These are phyloP conservation scores for Rhineura floridana DNA, from an alignment of 2,113 vertebrate species.

Conservation along the genomic window DNA sequence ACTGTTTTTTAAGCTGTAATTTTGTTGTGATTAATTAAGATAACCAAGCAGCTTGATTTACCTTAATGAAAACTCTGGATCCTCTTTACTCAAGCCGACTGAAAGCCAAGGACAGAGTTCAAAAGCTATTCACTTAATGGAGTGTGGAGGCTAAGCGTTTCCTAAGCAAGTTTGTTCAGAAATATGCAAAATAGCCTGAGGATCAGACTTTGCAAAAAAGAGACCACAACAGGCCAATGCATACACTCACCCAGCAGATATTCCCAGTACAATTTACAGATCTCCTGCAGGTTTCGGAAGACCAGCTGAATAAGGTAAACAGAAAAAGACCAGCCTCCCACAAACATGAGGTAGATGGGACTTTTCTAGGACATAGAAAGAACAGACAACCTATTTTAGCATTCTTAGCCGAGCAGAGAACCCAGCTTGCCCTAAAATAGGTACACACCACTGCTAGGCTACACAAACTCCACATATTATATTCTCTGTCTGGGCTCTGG, in stretches of 20 bases:
- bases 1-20: background rate
- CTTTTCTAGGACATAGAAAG: conserved; percentile 81
- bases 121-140: background rate
- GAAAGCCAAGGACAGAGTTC: background rate
- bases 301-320: conserved; percentile 93
- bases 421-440: background rate
- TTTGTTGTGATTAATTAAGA: background rate
- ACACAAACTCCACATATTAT: background rate
- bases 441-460: background rate
- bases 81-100: background rate
- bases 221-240: background rate
- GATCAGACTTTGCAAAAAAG: background rate
- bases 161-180: background rate
- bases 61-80: background rate
- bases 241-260: conserved; percentile 83
- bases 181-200: background rate
- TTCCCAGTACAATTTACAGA: conserved; percentile 90
- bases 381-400: rapidly evolving
- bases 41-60: background rate
- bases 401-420: background rate
- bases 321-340: conserved; percentile 96
- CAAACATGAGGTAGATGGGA: conserved; percentile 87
- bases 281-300: conserved; percentile 87
- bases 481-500: background rate
- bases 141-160: background rate